Conservation (phyloP, 2,797 vertebrate species). For the Sternarchorhynchus goeldii region DNA sequence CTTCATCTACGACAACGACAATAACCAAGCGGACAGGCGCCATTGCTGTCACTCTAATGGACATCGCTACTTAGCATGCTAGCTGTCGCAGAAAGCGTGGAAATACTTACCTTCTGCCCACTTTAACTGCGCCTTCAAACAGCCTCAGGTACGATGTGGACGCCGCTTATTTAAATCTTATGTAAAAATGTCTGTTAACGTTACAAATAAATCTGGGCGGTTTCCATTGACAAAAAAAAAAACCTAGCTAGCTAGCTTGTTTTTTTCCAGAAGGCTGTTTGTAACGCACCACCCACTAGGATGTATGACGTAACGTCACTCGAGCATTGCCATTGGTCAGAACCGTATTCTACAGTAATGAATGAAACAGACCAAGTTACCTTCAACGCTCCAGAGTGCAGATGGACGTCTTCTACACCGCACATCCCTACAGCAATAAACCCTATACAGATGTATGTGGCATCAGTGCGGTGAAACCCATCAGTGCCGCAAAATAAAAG, state of each 20-base stretch:
- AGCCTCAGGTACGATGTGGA: constrained; percentile 25
- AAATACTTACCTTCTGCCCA: constrained; percentile 51
- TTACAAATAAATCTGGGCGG: constrained; percentile 57
- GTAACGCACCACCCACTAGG: constrained; percentile 46
- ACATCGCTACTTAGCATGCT: background rate
- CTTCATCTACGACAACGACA: constrained; percentile 75
- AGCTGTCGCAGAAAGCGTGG: constrained; percentile 1
- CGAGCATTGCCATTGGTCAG: constrained; percentile 68
- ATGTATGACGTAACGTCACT: constrained; percentile 65
- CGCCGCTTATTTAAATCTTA: constrained; percentile 69
- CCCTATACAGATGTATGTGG: too few species aligned
- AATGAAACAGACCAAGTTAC: constrained; percentile 1
- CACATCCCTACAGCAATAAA: background rate
- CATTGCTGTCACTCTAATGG: constrained; percentile 66
- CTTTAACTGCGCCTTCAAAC: constrained; percentile 50
- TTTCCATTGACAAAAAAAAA: constrained; percentile 71
- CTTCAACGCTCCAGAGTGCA: background rate
- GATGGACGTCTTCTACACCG: background rate
- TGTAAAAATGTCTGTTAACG: constrained; percentile 33
- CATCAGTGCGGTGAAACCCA: background rate
- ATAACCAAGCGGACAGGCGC: constrained; percentile 68
- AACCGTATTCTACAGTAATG: background rate
- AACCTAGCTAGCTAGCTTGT: constrained; percentile 53
- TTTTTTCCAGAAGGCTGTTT: constrained; percentile 70
- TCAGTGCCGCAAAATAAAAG: constrained; percentile 61